Evolutionary conservation across 2,888 invertebrate genomes (phyloP), one percentile per base, ranked within the genome.

Genomic region (Drosophila paranaensis): DNA sequence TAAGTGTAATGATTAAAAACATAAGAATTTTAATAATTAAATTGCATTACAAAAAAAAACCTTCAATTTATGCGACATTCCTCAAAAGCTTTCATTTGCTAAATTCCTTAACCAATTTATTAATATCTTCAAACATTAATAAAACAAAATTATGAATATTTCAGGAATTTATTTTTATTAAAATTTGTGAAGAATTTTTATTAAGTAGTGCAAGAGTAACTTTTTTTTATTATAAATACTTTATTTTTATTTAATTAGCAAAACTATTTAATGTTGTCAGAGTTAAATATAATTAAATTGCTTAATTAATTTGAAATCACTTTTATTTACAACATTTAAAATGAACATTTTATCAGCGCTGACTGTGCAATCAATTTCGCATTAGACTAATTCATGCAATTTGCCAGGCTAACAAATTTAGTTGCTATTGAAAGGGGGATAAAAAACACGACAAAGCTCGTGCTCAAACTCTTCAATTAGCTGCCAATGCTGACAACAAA

Each of bases 401-500:
- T 58, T 54, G 39, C 25, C 20, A 60, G 40, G 35, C 57, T 9
- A 37, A 25, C 37, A 42, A 51, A 25, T n/a, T 13, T n/a, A 58
- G 50, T 56, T 64, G 14, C 20, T 20, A 14, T 5, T 37, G 43
- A 65, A 30, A 30, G 30, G 8, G 30, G 6, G 8, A 6, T 20
- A 20, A 30, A 30, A 30, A 30, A 30, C 8, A 5, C 40, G 35
- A 50, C 45, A 51, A n/a, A 55, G 37, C 51, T 51, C 61, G 39
- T 35, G 16, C 45, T 43, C 3, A 37, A 57, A 39, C 33, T 60
- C 25, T 39, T 51, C 37, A 51, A 43, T 10, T 58, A 35, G 48
- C 30, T 66, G 37, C 45, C 62, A 61, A 51, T 54, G 48, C 65
- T 71, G 65, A 66, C 73, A 79, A 56, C 60, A 43, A 40, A 69